These are phyloP conservation scores for Eilema depressum DNA, from an alignment of 2,888 invertebrate species.

Conservation along the genomic window DNA sequence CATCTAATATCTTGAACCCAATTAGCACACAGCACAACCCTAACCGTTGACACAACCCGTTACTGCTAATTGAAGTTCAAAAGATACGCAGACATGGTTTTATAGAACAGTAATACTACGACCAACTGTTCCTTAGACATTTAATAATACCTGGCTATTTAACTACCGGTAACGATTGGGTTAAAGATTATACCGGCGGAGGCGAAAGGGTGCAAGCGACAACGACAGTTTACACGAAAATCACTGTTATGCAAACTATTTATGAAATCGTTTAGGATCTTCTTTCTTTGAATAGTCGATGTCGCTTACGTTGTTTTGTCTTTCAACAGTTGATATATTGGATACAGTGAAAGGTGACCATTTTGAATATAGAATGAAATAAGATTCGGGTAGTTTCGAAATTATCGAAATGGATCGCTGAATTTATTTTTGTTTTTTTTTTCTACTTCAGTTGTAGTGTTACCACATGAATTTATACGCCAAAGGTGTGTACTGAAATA, in stretches of 20 bases:
- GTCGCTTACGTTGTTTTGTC: neutral
- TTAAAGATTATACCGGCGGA: neutral
- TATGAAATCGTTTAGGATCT: neutral
- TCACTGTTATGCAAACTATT: neutral
- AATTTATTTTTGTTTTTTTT: neutral
- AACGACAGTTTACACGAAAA: neutral
- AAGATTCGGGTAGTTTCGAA: neutral
- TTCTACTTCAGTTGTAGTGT: neutral
- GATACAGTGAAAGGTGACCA: neutral
- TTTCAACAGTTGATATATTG: neutral
- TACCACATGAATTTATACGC: neutral
- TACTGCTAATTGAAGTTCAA: conserved; percentile 66
- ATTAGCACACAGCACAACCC: conserved; percentile 23
- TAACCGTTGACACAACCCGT: conserved; percentile 57
- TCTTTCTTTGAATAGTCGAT: neutral
- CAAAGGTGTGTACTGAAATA: neutral
- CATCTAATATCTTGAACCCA: no score
- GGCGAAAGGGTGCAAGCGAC: neutral
- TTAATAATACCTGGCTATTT: conserved; percentile 13
- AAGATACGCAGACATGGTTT: conserved; percentile 65
- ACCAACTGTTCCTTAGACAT: conserved; percentile 13
- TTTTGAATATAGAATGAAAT: conserved; percentile 8
- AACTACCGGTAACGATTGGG: conserved; percentile 16
- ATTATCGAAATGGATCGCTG: neutral
- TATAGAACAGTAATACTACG: conserved; percentile 41